phyloP scores from a whole-genome alignment of 2,797 vertebrate genomes.

The Somateria mollissima region DNA sequence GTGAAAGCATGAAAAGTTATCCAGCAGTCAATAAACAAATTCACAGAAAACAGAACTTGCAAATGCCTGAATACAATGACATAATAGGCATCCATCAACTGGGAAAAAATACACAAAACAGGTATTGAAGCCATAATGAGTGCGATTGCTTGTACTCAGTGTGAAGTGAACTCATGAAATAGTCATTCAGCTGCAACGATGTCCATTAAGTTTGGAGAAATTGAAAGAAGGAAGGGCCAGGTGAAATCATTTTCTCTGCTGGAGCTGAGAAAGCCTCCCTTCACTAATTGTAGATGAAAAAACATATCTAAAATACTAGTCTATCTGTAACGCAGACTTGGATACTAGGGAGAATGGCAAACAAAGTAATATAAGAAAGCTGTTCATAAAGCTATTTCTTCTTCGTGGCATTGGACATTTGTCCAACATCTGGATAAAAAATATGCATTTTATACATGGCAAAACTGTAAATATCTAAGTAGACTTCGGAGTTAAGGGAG shows the following conservation, averaged over 20 bases:
- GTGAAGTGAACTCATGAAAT: neutral
- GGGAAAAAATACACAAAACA: neutral
- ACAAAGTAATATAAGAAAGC: neutral
- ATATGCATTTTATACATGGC: neutral
- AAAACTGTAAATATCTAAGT: neutral
- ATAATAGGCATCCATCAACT: neutral
- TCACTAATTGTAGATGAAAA: neutral
- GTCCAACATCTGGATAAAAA: neutral
- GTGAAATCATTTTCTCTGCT: neutral
- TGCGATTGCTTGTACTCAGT: neutral
- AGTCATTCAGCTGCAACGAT: neutral
- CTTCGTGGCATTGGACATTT: neutral
- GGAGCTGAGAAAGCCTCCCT: neutral
- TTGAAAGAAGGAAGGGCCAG: neutral
- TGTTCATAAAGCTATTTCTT: neutral
- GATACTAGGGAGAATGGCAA: neutral
- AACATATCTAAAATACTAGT: neutral
- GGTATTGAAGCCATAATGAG: neutral
- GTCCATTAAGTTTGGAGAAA: neutral
- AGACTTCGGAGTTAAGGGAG: neutral
- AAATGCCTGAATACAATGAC: neutral
- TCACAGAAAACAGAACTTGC: neutral
- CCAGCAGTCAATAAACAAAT: neutral
- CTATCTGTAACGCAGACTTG: neutral
- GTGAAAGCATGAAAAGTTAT: neutral